phyloP scores from a whole-genome alignment of 2,113 vertebrate species.

The Hucho hucho region DNA sequence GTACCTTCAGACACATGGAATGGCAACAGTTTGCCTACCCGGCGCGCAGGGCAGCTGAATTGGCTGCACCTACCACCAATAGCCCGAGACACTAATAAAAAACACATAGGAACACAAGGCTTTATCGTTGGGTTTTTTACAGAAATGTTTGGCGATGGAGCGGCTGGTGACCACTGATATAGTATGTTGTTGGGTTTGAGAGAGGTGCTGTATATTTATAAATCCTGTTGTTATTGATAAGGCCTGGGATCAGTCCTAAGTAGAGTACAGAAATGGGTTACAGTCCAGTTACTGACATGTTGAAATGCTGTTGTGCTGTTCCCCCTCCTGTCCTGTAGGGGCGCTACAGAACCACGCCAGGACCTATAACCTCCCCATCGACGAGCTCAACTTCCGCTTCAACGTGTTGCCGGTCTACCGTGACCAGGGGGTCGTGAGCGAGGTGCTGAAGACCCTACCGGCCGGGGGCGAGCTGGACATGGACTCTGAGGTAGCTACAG shows the following conservation, averaged over 20 bases:
- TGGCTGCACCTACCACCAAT: too few relatives aligned
- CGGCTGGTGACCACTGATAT: too few relatives aligned
- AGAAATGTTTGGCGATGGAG: too few relatives aligned
- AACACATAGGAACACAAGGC: too few relatives aligned
- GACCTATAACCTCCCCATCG: constrained; percentile 82
- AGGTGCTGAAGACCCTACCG: constrained; percentile 66
- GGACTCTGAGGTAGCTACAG: constrained; percentile 72
- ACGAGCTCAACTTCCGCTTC: constrained; percentile 83
- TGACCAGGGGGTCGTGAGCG: constrained; percentile 72
- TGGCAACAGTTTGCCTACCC: too few relatives aligned
- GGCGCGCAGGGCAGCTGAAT: too few relatives aligned
- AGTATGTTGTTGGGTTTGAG: not conserved
- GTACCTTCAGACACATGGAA: too few relatives aligned
- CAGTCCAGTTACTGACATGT: not conserved
- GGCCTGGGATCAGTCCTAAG: not conserved
- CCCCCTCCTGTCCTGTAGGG: constrained; percentile 48
- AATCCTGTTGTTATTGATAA: not conserved
- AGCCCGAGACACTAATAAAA: too few relatives aligned
- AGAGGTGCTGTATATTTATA: not conserved
- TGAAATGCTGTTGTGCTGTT: not conserved
- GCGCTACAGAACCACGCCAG: constrained; percentile 85
- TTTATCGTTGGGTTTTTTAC: too few relatives aligned
- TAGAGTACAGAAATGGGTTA: not conserved
- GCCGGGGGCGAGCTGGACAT: constrained; percentile 69
- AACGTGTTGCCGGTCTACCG: constrained; percentile 74